A percentile compares a stretch with the other conserved stretches of the same genome.
Evolutionary conservation across 2,113 vertebrate genomes (phyloP).

Genomic region (Pogonocichla stellata): DNA sequence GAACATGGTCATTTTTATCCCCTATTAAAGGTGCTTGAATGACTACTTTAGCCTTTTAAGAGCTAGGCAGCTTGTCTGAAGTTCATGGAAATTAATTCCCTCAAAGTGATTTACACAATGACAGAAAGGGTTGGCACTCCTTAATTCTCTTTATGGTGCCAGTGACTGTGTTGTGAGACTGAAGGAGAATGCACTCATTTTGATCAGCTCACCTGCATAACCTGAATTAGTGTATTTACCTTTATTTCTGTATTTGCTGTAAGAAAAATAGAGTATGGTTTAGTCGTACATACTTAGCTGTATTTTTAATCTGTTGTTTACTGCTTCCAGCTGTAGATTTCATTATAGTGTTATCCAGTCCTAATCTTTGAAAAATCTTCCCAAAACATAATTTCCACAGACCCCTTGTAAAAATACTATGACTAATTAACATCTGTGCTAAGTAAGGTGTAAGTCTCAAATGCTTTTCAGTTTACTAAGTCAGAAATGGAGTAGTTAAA

Average conservation of each 20-base stretch:
- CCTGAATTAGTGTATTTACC: not conserved
- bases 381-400: not conserved
- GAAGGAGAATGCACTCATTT: not conserved
- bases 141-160: not conserved
- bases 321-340: not conserved
- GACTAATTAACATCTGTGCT: not conserved
- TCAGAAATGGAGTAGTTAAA: not conserved
- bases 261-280: not conserved
- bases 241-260: not conserved
- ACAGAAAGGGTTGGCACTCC: not conserved
- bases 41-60: not conserved
- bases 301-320: not conserved
- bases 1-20: not conserved
- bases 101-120: not conserved
- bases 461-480: not conserved
- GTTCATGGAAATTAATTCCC: not conserved
- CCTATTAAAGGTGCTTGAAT: not conserved
- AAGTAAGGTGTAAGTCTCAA: not conserved
- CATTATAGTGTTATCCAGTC: not conserved
- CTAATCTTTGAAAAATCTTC: not conserved
- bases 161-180: not conserved
- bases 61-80: not conserved
- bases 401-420: rapidly evolving
- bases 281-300: rapidly evolving
- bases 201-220: not conserved